Evolutionary conservation across 2,888 invertebrate species (phyloP).

Genomic region (Tenodera sinensis): DNA sequence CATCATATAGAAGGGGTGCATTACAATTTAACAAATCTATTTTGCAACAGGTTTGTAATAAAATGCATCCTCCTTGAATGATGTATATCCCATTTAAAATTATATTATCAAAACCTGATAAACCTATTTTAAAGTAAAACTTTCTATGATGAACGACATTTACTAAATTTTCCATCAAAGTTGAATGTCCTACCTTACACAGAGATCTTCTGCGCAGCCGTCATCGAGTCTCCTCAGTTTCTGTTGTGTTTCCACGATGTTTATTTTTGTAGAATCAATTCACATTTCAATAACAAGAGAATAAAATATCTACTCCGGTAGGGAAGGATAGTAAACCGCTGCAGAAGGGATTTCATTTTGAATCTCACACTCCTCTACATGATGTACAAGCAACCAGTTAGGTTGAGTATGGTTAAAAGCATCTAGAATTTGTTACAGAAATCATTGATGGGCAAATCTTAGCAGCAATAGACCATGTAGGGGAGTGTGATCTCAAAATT

Average conservation of each 20-base stretch:
- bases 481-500: background rate
- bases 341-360: background rate
- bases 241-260: background rate
- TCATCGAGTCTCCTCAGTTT: background rate
- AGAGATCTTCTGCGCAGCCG: background rate
- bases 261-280: background rate
- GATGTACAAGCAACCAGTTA: background rate
- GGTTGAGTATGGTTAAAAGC: background rate
- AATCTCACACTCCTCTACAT: background rate
- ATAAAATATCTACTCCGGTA: background rate
- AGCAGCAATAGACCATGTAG: background rate
- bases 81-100: background rate
- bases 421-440: background rate
- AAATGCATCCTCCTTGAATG: background rate
- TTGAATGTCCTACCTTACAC: background rate
- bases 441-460: background rate
- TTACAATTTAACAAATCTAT: too few species aligned
- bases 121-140: background rate
- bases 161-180: background rate
- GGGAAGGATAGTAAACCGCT: background rate
- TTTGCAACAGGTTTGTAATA: background rate
- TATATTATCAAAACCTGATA: background rate
- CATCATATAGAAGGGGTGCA: background rate
- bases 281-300: conserved; percentile 15
- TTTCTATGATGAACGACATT: background rate